Conservation (phyloP, 2,113 vertebrate genomes). For the Aphyosemion australe region DNA sequence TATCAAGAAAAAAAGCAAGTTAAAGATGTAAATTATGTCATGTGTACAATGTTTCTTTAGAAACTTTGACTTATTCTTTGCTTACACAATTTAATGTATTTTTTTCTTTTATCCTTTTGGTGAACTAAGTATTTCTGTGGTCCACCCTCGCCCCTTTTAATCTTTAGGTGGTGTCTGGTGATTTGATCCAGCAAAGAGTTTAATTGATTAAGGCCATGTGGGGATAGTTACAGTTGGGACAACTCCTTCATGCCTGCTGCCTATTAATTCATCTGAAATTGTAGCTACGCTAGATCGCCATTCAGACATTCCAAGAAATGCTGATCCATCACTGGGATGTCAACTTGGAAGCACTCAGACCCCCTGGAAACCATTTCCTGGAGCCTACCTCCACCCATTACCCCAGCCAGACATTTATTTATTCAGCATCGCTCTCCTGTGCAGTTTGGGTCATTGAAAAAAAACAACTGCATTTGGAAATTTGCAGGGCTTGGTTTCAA, state of each 20-base stretch:
- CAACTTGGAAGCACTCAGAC: conserved; percentile 73
- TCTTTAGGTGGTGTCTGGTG: conserved; percentile 47
- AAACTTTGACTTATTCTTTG: neutral
- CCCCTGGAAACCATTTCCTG: conserved; percentile 70
- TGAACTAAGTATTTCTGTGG: conserved; percentile 18
- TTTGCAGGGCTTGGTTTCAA: conserved; percentile 58
- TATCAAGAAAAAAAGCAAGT: neutral
- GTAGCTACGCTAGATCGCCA: conserved; percentile 50
- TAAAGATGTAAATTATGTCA: neutral
- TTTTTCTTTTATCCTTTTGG: conserved; percentile 7
- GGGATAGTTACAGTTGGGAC: conserved; percentile 39
- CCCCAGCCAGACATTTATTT: conserved; percentile 64
- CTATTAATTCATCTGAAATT: conserved; percentile 62
- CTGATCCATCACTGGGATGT: conserved; percentile 67
- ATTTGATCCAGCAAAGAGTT: conserved; percentile 40
- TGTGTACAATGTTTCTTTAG: neutral
- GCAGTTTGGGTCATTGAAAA: conserved; percentile 51
- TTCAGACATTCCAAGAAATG: conserved; percentile 57
- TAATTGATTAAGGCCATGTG: conserved; percentile 56
- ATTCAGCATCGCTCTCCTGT: conserved; percentile 56
- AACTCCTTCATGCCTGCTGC: conserved; percentile 31
- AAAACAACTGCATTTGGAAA: conserved; percentile 49
- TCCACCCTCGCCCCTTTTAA: conserved; percentile 31
- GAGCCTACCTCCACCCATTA: conserved; percentile 53
- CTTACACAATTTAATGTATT: conserved; percentile 1